Evolutionary conservation across 2,888 invertebrate species (phyloP).

Genomic region (Athalia rosae): DNA sequence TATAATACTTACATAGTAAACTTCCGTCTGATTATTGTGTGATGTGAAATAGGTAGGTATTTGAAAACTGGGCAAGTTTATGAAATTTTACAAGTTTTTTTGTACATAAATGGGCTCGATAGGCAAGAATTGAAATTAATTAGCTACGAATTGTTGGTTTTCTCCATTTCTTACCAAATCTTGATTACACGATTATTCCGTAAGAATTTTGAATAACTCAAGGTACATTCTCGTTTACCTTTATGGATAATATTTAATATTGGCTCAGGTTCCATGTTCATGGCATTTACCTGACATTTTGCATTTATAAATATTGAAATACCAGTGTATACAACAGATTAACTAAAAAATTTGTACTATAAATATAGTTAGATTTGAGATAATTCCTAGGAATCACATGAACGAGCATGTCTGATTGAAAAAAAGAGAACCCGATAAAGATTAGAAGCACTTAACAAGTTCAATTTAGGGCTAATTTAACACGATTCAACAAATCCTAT

Average conservation of each 20-base stretch:
- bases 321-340: constrained; percentile 1
- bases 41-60: constrained; percentile 20
- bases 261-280: background rate
- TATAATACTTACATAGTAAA: constrained; percentile 52
- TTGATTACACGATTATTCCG: background rate
- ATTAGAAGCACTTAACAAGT: background rate
- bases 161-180: background rate
- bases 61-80: background rate
- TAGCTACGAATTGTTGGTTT: background rate
- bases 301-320: constrained; percentile 1
- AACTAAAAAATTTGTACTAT: no score
- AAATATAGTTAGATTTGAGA: no score
- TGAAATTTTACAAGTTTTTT: background rate
- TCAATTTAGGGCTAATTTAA: constrained; percentile 1
- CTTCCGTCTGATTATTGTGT: constrained; percentile 3
- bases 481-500: background rate
- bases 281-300: constrained; percentile 3
- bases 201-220: background rate
- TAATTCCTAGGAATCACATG: background rate
- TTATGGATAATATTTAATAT: constrained; percentile 1
- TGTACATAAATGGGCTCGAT: constrained; percentile 17
- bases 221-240: constrained; percentile 23
- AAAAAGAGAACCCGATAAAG: background rate
- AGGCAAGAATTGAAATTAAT: background rate
- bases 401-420: background rate